These are phyloP conservation scores for Drusus annulatus DNA, from an alignment of 1,140 invertebrate genomes.

Conservation along the genomic window DNA sequence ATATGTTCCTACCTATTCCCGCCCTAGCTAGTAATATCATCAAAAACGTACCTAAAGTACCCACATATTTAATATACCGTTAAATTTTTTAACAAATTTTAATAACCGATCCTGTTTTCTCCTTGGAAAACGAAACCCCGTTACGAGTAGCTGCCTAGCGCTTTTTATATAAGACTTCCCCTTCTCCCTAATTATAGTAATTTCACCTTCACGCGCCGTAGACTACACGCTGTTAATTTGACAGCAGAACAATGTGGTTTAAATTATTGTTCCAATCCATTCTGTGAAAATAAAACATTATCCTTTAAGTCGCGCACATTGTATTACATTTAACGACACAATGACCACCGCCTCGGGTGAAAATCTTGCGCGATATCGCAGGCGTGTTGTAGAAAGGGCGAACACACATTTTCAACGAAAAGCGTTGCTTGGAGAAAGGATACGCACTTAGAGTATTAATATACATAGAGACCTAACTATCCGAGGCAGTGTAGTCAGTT, in stretches of 20 bases:
- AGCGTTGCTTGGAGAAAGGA: too few relatives aligned
- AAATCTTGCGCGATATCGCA: not conserved
- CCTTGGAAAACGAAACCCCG: not conserved
- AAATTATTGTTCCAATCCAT: conserved; percentile 1
- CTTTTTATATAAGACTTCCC: conserved; percentile 1
- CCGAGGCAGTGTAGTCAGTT: too few relatives aligned
- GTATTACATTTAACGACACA: conserved; percentile 27
- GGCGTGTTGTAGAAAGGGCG: too few relatives aligned
- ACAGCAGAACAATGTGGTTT: not conserved
- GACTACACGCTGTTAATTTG: conserved; percentile 24
- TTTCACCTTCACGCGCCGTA: conserved; percentile 7
- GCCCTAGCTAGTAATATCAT: too few relatives aligned
- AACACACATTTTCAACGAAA: too few relatives aligned
- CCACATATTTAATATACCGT: too few relatives aligned
- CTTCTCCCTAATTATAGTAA: conserved; percentile 31
- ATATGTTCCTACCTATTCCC: too few relatives aligned
- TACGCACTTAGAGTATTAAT: too few relatives aligned
- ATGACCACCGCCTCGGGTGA: conserved; percentile 3
- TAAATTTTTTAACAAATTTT: too few relatives aligned
- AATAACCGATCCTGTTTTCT: too few relatives aligned
- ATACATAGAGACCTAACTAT: too few relatives aligned
- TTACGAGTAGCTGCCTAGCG: not conserved
- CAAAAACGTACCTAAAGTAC: too few relatives aligned
- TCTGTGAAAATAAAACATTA: conserved; percentile 17
- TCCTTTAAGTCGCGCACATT: conserved; percentile 30